Evolutionary conservation across 2,888 invertebrate genomes (phyloP).

Genomic region (Drosophila emarginata): DNA sequence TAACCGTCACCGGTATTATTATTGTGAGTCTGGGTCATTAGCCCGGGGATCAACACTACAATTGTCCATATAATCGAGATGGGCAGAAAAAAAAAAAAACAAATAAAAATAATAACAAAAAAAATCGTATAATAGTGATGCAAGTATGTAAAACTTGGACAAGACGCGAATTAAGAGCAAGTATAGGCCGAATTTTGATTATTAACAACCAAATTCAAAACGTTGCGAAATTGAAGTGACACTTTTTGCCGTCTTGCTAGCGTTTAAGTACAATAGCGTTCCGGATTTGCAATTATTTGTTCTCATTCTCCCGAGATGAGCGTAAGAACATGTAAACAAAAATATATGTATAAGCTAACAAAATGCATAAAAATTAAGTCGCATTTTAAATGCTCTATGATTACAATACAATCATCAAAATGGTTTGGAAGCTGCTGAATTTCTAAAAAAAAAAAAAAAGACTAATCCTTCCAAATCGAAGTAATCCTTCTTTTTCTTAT

Average conservation of each 20-base stretch:
- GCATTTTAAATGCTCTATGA: not conserved
- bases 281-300: constrained; percentile 4
- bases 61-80: constrained; percentile 9
- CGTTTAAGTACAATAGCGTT: constrained; percentile 46
- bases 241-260: constrained; percentile 43
- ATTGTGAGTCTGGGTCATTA: constrained; percentile 23
- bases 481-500: too few relatives aligned
- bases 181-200: constrained; percentile 25
- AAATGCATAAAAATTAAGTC: not conserved
- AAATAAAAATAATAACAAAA: constrained; percentile 4
- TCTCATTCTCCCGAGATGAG: not conserved
- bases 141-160: constrained; percentile 12
- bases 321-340: constrained; percentile 9
- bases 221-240: constrained; percentile 54
- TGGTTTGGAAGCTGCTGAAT: too few relatives aligned
- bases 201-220: constrained; percentile 38
- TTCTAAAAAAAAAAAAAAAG: too few relatives aligned
- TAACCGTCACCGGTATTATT: not conserved
- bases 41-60: constrained; percentile 14
- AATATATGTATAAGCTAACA: not conserved
- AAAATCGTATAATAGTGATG: not conserved
- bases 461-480: too few relatives aligned
- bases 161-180: constrained; percentile 40
- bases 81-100: too few relatives aligned
- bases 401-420: too few relatives aligned